Base-by-base conservation (phyloP, 2,797 vertebrate species). In the Chrysocyon brachyurus region DNA sequence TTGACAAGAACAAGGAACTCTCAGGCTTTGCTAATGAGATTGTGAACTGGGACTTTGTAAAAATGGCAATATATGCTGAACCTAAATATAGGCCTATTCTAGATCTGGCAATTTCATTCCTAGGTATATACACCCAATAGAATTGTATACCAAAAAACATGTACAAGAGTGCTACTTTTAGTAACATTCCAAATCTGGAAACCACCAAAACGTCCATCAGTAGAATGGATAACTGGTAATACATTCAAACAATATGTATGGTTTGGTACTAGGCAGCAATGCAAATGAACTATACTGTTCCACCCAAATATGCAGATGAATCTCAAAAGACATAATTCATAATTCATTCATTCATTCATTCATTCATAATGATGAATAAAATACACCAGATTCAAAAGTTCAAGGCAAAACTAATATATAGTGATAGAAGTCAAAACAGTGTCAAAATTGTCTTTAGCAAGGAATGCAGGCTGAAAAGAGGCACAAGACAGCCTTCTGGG, bases 391-490 rank as follows among this genome's bases (percentile, higher is more conserved):
- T 22, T 40, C 63, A 84, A 81, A 85, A 81, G 61, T 63, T 94
- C 46, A n/a, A 90, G 66, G 46, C 26, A 90, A 95, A 70, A 89
- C 24, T 84, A 92, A 79, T 26, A 88, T 24, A 64, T 2, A 77
- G 52, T 22, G 12, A 40, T 0, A 81, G 63, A 93, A 64, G 21
- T 66, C 12, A 78, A 77, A 93, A 83, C 15, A 84, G 19, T 81
- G 21, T 15, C 70, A 7, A 73, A 73, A 61, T 46, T 77, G 85
- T 72, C 52, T 96, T 33, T 79, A 40, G 68, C 40, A 82, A 63
- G 28, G 63, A 93, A 72, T 49, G 33, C 4, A 68, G 17, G 28
- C 17, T 40, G 28, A 22, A 36, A 87, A 96, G 82, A 54, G 94
- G 52, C 64, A 68, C 3, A 70, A 63, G 59, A 15, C 3, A 56